Evolutionary conservation across 2,888 invertebrate genomes (phyloP), one percentile per base, ranked within the genome.

Genomic region (Agrochola litura): DNA sequence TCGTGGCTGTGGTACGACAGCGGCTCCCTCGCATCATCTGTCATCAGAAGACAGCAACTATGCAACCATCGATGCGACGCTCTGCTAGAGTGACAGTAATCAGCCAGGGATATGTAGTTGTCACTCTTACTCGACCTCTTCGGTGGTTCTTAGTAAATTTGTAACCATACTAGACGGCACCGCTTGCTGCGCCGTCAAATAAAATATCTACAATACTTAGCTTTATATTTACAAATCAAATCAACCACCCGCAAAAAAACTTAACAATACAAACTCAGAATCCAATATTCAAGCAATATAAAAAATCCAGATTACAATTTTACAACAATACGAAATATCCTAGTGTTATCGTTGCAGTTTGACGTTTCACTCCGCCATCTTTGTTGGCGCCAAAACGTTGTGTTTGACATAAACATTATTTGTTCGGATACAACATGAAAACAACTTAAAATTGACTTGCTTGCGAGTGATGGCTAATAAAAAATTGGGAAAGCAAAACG

Each of bases 361-460:
- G 93, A 93, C 92, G 83, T 93, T 93, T 92, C 92, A 92, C 91
- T 94, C 92, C 89, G 87, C 86, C 91, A 86, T 92, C 93, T 93
- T 95, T 95, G 94, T 95, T 91, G 91, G 89, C 89, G 86, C 83
- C 85, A 87, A 77, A 77, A 91, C 88, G 91, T 93, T 95, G 96
- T 93, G 89, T 93, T 94, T 95, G 96, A 95, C 95, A 92, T 88
- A 91, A 92, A 94, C 93, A 94, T 95, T 94, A 93, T 94, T 94
- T 93, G 92, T 90, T 91, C 92, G 90, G 87, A 90, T 92, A 90
- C 89, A 91, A 86, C 88, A 82, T 82, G 87, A 90, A 89, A 89
- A 88, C 87, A 87, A 89, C 85, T 88, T 88, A 87, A 89, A 92
- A 93, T 92, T 91, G 91, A 90, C 84, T 92, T 90, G 86, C 84